Conservation (phyloP, 2,113 vertebrate species). For the Takifugu bimaculatus region DNA sequence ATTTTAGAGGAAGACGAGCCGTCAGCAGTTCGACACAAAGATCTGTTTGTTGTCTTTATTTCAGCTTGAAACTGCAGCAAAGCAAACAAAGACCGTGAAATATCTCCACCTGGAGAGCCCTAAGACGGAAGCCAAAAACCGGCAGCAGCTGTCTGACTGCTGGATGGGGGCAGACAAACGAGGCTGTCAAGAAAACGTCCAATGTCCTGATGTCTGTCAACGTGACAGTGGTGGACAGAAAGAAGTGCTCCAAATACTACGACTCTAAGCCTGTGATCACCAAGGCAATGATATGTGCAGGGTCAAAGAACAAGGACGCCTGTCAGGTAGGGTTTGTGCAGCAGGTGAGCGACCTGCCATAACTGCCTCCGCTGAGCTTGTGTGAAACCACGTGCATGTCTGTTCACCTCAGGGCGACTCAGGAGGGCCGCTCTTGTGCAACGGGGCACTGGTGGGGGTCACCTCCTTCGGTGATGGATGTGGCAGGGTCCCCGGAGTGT, state of each 20-base stretch:
- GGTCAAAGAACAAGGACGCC: constrained; percentile 23
- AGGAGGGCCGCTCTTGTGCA: constrained; percentile 67
- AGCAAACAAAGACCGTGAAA: constrained; percentile 35
- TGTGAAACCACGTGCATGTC: background rate
- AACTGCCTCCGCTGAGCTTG: accelerated
- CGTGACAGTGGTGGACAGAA: constrained; percentile 57
- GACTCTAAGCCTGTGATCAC: constrained; percentile 42
- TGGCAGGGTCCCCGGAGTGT: constrained; percentile 62
- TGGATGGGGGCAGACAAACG: constrained; percentile 60
- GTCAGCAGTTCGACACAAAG: background rate
- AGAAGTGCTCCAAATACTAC: constrained; percentile 53
- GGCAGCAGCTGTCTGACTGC: constrained; percentile 55
- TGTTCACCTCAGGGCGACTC: constrained; percentile 63
- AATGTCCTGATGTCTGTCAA: constrained; percentile 55
- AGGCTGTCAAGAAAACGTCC: constrained; percentile 2
- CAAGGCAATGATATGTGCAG: constrained; percentile 64
- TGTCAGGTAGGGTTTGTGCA: constrained; percentile 36
- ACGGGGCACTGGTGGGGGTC: constrained; percentile 39
- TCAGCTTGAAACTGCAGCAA: constrained; percentile 52
- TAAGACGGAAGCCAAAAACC: background rate
- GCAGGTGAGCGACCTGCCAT: no score
- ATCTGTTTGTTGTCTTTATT: background rate
- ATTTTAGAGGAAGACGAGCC: no score
- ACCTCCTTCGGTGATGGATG: constrained; percentile 48
- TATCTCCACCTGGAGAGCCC: background rate